A percentile compares a stretch with the other conserved stretches of the same genome.
Conservation (phyloP, 1,140 invertebrate species). For the Anastrepha ludens region DNA sequence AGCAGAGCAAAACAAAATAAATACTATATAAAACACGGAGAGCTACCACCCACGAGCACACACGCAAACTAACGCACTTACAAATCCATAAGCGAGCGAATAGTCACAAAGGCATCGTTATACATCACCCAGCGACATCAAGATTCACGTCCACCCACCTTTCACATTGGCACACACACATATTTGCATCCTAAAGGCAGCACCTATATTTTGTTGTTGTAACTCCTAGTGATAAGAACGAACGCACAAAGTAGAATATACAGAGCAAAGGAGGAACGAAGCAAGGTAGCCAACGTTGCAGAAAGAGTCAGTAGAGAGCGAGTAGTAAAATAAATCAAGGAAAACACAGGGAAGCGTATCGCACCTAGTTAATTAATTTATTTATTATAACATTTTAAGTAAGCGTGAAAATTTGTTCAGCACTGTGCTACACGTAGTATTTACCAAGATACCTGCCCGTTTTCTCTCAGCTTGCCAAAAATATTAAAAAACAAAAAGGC, state of each 20-base stretch:
- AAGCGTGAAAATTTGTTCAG: constrained; percentile 3
- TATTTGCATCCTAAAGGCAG: constrained; percentile 4
- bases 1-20: background rate
- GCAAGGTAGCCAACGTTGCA: background rate
- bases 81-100: constrained; percentile 7
- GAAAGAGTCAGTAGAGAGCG: background rate
- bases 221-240: constrained; percentile 44
- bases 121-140: background rate
- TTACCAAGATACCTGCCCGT: constrained; percentile 3
- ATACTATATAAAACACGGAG: background rate
- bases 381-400: constrained; percentile 18
- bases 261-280: background rate
- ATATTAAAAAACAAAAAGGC: background rate
- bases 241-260: constrained; percentile 31
- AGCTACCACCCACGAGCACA: constrained; percentile 41
- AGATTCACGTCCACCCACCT: background rate
- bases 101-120: background rate
- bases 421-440: background rate
- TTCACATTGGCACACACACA: background rate
- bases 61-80: background rate
- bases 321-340: background rate
- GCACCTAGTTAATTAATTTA: constrained; percentile 53
- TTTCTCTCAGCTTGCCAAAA: constrained; percentile 48
- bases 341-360: background rate
- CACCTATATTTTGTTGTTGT: constrained; percentile 16